These are phyloP conservation scores for Lepilemur ruficaudatus DNA, from an alignment of 2,797 vertebrate genomes.

Conservation along the genomic window DNA sequence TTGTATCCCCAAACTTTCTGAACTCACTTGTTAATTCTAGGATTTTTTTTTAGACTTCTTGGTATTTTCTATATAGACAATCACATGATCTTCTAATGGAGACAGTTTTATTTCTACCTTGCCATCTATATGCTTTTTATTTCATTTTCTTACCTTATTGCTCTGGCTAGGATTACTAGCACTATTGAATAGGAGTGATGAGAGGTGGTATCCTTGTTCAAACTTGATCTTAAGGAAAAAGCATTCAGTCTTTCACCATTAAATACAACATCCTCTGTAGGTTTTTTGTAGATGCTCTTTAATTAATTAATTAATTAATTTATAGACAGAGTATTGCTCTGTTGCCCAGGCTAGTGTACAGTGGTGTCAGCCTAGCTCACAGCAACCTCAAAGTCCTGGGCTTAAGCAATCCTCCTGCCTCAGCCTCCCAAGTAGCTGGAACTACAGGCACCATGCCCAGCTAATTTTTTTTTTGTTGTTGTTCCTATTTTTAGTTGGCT, in stretches of 20 bases:
- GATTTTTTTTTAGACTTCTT: neutral
- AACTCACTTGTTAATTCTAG: neutral
- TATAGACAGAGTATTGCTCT: too few species aligned
- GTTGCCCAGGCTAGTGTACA: too few species aligned
- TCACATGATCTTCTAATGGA: neutral
- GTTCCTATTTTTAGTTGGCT: too few species aligned
- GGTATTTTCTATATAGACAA: neutral
- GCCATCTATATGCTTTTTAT: neutral
- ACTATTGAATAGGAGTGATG: neutral
- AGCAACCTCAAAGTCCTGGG: too few species aligned
- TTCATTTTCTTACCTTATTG: neutral
- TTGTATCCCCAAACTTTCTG: neutral
- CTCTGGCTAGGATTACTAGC: neutral
- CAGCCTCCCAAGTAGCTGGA: too few species aligned
- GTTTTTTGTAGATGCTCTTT: neutral
- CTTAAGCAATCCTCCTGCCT: too few species aligned
- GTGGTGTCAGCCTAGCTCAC: too few species aligned
- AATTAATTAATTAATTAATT: too few species aligned
- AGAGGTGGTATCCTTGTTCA: neutral
- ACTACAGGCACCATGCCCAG: too few species aligned
- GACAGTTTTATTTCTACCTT: neutral
- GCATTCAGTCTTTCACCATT: neutral
- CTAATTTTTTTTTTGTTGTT: too few species aligned
- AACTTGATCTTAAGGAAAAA: neutral
- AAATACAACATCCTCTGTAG: neutral